Percentiles rank a stretch among this genome's conserved stretches.
phyloP scores from a whole-genome alignment of 2,888 invertebrate genomes.

The Papilio gigon region DNA sequence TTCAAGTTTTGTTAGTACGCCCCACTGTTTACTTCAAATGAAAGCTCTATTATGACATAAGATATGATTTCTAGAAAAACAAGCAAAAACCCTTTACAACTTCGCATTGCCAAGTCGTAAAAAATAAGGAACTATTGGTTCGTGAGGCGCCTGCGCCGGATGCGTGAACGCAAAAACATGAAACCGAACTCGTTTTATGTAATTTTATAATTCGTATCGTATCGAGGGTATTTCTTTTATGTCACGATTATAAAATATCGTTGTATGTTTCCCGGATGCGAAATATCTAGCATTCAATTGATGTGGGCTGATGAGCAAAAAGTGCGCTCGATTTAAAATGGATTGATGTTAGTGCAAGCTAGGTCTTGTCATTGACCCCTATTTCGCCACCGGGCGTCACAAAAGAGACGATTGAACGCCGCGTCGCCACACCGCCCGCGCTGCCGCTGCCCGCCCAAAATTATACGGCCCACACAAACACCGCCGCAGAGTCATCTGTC shows the following conservation, averaged over 20 bases:
- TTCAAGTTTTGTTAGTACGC: neutral
- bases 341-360: slow-evolving; percentile 65
- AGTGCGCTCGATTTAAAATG: slow-evolving; percentile 52
- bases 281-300: slow-evolving; percentile 36
- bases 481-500: neutral
- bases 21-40: slow-evolving; percentile 15
- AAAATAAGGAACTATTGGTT: slow-evolving; percentile 44
- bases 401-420: slow-evolving; percentile 65
- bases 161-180: slow-evolving; percentile 55
- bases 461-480: slow-evolving; percentile 23
- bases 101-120: slow-evolving; percentile 44
- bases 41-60: slow-evolving; percentile 38
- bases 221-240: slow-evolving; percentile 45
- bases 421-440: slow-evolving; percentile 71
- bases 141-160: slow-evolving; percentile 46
- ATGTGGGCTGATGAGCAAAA: slow-evolving; percentile 47
- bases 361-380: slow-evolving; percentile 81
- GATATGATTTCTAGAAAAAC: slow-evolving; percentile 31
- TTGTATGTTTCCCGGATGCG: slow-evolving; percentile 47
- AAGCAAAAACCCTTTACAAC: slow-evolving; percentile 41
- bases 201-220: slow-evolving; percentile 49
- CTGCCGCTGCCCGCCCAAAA: slow-evolving; percentile 52
- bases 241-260: slow-evolving; percentile 43
- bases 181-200: slow-evolving; percentile 50
- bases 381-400: slow-evolving; percentile 73